These are phyloP conservation scores for Daphoenositta chrysoptera DNA, from an alignment of 2,113 vertebrate species.

Conservation along the genomic window DNA sequence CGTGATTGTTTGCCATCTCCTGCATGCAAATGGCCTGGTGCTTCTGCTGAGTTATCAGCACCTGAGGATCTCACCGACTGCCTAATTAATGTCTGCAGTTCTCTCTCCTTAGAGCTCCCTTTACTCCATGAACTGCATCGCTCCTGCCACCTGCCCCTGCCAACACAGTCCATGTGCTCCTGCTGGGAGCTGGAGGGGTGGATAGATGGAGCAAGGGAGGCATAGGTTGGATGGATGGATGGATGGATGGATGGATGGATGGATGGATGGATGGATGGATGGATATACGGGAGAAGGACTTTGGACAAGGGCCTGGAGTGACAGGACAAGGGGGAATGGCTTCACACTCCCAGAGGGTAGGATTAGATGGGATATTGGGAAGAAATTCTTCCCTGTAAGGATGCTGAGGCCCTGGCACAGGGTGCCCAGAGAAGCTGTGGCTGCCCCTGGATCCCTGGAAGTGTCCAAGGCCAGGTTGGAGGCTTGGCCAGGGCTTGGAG, in stretches of 20 bases:
- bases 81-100: background rate
- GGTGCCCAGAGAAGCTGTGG: background rate
- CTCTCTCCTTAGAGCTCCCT: background rate
- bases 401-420: background rate
- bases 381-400: background rate
- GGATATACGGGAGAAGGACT: background rate
- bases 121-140: background rate
- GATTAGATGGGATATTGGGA: background rate
- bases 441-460: background rate
- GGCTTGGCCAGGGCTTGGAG: background rate
- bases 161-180: background rate
- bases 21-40: background rate
- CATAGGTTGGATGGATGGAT: background rate
- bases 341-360: background rate
- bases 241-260: background rate
- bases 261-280: background rate
- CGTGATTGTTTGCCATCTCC: background rate
- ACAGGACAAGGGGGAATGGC: background rate
- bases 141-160: background rate
- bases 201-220: background rate
- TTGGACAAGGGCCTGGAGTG: background rate
- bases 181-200: background rate
- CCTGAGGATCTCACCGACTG: background rate
- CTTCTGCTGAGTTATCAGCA: constrained; percentile 4
- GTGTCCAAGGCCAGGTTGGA: background rate